Evolutionary conservation across 2,797 vertebrate genomes (phyloP), one percentile per base, ranked within the genome.

Genomic region (Schizopygopsis malacanthus): DNA sequence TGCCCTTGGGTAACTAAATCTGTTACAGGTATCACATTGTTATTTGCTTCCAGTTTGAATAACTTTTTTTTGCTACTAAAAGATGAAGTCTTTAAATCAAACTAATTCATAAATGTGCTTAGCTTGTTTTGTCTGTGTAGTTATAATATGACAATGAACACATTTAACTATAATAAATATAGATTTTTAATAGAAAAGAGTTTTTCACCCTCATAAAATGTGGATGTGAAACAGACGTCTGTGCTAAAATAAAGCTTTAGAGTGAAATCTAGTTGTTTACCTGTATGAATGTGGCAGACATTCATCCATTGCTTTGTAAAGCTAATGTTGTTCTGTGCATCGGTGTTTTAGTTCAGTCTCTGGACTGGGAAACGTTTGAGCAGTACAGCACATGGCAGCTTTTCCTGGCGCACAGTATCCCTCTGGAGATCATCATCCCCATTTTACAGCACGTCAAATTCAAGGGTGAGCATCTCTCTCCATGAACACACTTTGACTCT

Each of bases 311-410:
- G 69, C n/a, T 28, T 33, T 65, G 45, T 76, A 25, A 73, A 43
- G 52, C 43, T 50, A 0, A 67, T 43, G 22, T 65, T 20, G 37
- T 22, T 56, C 12, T 77, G 47, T 28, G 2, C 25, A 43, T 72
- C 37, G 77, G 37, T 79, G 65, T 81, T 80, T 54, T 87, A 99
- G 98, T 98, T 89, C 97, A 99, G 92, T 98, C 97, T 89, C 92
- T 99, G 85, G 98, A 99, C 70, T 99, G 98, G 98, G 98, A 99
- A 91, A 99, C 98, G 0, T 99, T 99, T 70, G 98, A 99, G 90
- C 98, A 99, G 91, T 99, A 99, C 91, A 98, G 97, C 91, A 98
- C 98, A 1, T 99, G 98, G 98, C 98, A 99, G 94, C 96, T 99
- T 33, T 99, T 99, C 84, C 95, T 99, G 86, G 98, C 98, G 0